Conservation (phyloP, 2,113 vertebrate species). For the Pan paniscus region DNA sequence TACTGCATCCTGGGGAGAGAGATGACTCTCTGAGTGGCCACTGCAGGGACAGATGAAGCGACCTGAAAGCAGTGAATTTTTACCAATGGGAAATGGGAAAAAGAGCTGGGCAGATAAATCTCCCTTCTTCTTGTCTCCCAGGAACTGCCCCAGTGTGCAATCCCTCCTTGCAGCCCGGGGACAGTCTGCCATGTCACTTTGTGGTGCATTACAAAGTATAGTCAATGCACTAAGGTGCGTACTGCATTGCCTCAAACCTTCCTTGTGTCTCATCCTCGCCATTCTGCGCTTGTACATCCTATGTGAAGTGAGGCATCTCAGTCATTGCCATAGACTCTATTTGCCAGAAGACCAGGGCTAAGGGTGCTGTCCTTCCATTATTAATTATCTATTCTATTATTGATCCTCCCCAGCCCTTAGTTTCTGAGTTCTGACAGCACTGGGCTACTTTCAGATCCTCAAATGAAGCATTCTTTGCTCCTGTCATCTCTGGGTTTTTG, state of each 20-base stretch:
- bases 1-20: background rate
- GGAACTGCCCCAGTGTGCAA: fast-evolving
- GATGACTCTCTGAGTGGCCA: background rate
- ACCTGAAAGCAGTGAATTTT: background rate
- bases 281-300: too few relatives aligned
- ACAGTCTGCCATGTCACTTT: background rate
- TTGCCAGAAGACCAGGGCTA: background rate
- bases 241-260: fast-evolving
- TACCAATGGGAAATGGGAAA: background rate
- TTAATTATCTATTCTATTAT: background rate
- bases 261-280: background rate
- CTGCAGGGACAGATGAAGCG: background rate
- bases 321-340: too few relatives aligned
- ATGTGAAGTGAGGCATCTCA: background rate
- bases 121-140: background rate
- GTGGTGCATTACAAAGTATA: fast-evolving
- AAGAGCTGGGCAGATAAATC: background rate
- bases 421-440: background rate
- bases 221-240: fast-evolving
- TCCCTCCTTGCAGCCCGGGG: background rate
- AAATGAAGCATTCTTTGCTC: too few relatives aligned
- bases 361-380: background rate
- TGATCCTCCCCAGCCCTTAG: background rate
- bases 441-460: background rate
- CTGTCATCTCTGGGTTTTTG: background rate